Conservation (phyloP, 2,888 invertebrate species). For the Caenorhabditis sp. region DNA sequence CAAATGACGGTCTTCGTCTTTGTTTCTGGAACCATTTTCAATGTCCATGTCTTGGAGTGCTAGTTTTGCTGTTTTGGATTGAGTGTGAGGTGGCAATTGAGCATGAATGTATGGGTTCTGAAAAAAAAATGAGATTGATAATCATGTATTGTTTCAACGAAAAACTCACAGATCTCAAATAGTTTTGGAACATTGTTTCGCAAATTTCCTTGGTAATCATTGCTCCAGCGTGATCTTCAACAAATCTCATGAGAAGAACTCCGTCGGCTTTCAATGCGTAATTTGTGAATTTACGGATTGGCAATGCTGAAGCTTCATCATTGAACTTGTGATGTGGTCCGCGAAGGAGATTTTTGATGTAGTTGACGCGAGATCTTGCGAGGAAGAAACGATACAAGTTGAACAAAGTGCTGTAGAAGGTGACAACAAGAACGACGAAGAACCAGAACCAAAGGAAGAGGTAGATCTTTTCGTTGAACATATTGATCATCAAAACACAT, state of each 20-base stretch:
- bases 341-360: conserved; percentile 29
- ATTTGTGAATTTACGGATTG: conserved; percentile 51
- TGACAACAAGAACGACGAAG: conserved; percentile 73
- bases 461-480: conserved; percentile 71
- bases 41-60: conserved; percentile 56
- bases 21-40: too few species aligned
- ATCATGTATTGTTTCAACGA: neutral
- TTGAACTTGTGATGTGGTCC: conserved; percentile 35
- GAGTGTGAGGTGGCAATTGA: conserved; percentile 30
- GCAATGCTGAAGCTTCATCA: conserved; percentile 13
- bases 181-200: conserved; percentile 61
- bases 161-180: conserved; percentile 42
- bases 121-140: neutral
- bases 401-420: conserved; percentile 73
- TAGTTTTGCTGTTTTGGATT: conserved; percentile 64
- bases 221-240: conserved; percentile 71
- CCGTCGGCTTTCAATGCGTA: conserved; percentile 66
- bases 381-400: conserved; percentile 71
- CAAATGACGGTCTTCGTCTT: too few species aligned
- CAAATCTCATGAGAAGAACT: conserved; percentile 68
- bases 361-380: conserved; percentile 44
- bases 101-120: conserved; percentile 26
- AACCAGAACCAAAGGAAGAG: conserved; percentile 73
- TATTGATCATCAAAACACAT: conserved; percentile 71
- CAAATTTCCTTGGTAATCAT: conserved; percentile 68